Conservation (phyloP, 2,888 invertebrate species). For the Drosophila ezoana region DNA sequence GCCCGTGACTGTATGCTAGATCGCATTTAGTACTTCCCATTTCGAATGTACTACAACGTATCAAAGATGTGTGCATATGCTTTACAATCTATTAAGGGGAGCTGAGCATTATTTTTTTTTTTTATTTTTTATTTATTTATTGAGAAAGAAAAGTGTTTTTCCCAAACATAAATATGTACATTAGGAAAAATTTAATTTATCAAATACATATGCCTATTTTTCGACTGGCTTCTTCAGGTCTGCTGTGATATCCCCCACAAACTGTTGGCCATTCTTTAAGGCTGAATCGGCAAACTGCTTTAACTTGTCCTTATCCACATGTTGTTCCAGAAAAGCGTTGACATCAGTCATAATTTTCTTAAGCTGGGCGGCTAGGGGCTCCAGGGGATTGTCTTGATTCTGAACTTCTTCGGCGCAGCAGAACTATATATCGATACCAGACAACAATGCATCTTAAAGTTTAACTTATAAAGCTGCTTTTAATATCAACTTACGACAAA, state of each 20-base stretch:
- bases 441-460: too few relatives aligned
- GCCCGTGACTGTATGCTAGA: neutral
- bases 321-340: neutral
- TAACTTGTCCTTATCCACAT: neutral
- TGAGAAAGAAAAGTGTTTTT: too few relatives aligned
- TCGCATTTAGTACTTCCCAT: neutral
- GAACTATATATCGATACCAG: neutral
- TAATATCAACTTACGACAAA: neutral
- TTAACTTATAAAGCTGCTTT: too few relatives aligned
- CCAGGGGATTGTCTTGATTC: neutral
- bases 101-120: neutral
- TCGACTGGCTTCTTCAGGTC: too few relatives aligned
- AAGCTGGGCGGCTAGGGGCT: neutral
- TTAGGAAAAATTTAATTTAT: too few relatives aligned
- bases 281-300: too few relatives aligned
- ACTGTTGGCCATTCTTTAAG: too few relatives aligned
- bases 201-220: too few relatives aligned
- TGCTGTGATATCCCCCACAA: too few relatives aligned
- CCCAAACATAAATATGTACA: too few relatives aligned
- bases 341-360: neutral
- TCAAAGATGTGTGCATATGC: too few relatives aligned
- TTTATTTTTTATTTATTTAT: neutral
- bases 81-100: too few relatives aligned
- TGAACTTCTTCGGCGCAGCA: neutral
- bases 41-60: neutral